Conservation (phyloP, 2,113 vertebrate genomes). For the Colius striatus region DNA sequence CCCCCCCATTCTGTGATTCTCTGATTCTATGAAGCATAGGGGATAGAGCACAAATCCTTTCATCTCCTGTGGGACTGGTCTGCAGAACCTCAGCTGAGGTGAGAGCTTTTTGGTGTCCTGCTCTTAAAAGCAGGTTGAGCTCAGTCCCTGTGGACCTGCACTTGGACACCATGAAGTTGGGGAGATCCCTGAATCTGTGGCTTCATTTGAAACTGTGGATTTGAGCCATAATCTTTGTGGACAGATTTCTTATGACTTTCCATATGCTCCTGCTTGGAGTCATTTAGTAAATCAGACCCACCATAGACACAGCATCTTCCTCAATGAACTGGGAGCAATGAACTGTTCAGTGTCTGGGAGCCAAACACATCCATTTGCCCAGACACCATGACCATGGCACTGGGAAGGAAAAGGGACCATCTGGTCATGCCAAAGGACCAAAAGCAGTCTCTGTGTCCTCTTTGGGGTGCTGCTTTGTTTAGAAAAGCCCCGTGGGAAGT, state of each 20-base stretch:
- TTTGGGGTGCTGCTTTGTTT: neutral
- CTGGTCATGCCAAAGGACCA: neutral
- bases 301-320: neutral
- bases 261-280: accelerated
- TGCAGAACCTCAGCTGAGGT: neutral
- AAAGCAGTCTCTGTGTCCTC: neutral
- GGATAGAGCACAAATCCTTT: neutral
- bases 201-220: neutral
- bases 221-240: neutral
- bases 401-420: accelerated
- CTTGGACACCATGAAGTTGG: neutral
- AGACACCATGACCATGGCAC: accelerated
- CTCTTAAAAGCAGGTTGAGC: neutral
- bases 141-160: neutral
- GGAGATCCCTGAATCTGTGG: neutral
- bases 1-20: no score
- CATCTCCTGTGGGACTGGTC: neutral
- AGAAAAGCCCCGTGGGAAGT: neutral
- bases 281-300: neutral
- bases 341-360: no score
- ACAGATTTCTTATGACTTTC: neutral
- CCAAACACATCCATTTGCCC: neutral
- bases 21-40: neutral
- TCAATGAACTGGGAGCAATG: accelerated
- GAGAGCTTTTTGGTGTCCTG: neutral